Conservation (phyloP, 1,140 invertebrate species). For the Formica exsecta region DNA sequence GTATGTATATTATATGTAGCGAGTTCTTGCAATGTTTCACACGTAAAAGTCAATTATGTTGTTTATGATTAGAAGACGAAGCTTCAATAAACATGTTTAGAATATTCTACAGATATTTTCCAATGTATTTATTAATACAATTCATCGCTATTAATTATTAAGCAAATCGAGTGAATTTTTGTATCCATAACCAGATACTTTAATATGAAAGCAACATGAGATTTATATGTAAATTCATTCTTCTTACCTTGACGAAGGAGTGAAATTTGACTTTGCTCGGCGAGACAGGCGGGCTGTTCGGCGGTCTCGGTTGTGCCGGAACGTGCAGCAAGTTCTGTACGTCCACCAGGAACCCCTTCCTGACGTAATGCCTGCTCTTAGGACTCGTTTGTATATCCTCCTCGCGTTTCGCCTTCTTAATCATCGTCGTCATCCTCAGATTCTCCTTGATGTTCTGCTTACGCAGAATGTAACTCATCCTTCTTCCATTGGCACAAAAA, state of each 20-base stretch:
- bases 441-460: constrained; percentile 84
- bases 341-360: constrained; percentile 79
- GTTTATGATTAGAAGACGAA: no score
- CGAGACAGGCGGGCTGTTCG: constrained; percentile 84
- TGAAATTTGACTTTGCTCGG: constrained; percentile 86
- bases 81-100: no score
- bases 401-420: constrained; percentile 78
- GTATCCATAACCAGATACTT: neutral
- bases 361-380: constrained; percentile 74
- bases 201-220: neutral
- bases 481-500: constrained; percentile 76
- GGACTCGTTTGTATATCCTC: constrained; percentile 75
- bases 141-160: no score
- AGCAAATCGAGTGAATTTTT: no score
- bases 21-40: neutral
- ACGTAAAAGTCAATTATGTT: no score
- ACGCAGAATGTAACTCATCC: constrained; percentile 77
- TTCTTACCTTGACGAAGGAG: constrained; percentile 84
- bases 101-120: no score
- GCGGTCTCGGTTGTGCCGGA: constrained; percentile 68
- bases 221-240: neutral
- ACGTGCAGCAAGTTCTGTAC: constrained; percentile 81
- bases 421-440: constrained; percentile 72
- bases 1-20: neutral
- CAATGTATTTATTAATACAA: no score